These are phyloP conservation scores for Galaxea fascicularis DNA, from an alignment of 92 coral and sea anemone genomes.

Conservation along the genomic window DNA sequence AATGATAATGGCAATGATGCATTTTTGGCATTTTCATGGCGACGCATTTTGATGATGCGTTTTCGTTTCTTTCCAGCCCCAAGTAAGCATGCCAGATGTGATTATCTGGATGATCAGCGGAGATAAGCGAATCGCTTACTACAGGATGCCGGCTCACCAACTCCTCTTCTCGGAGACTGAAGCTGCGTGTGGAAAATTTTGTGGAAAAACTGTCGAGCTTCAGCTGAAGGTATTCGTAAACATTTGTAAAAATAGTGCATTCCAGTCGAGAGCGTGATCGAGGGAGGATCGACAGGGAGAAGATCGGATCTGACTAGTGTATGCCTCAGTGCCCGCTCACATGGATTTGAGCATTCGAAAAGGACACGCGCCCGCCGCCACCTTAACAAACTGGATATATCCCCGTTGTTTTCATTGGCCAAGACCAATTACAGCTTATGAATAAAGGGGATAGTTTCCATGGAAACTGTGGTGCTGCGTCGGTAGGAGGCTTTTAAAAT, in stretches of 20 bases:
- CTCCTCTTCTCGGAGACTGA: slow-evolving; percentile 81
- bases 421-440: too few relatives aligned
- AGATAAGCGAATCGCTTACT: slow-evolving; percentile 88
- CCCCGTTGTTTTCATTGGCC: neutral
- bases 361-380: neutral
- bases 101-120: slow-evolving; percentile 99
- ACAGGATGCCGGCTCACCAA: slow-evolving; percentile 90
- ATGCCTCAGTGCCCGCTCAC: too few relatives aligned
- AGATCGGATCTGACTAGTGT: too few relatives aligned
- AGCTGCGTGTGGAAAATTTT: slow-evolving; percentile 85
- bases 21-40: neutral
- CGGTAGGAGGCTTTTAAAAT: too few relatives aligned
- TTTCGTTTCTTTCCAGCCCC: slow-evolving; percentile 70
- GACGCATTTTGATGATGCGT: neutral
- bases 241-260: neutral
- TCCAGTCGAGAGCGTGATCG: neutral
- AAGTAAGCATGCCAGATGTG: slow-evolving; percentile 94
- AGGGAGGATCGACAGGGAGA: neutral
- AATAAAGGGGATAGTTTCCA: too few relatives aligned
- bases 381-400: neutral
- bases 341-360: too few relatives aligned
- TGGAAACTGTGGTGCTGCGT: too few relatives aligned
- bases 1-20: too few relatives aligned
- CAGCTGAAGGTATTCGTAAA: slow-evolving; percentile 72
- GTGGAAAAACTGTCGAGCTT: slow-evolving; percentile 88